Evolutionary conservation across 2,888 invertebrate species (phyloP).

Genomic region (Trachelus troglodyta): DNA sequence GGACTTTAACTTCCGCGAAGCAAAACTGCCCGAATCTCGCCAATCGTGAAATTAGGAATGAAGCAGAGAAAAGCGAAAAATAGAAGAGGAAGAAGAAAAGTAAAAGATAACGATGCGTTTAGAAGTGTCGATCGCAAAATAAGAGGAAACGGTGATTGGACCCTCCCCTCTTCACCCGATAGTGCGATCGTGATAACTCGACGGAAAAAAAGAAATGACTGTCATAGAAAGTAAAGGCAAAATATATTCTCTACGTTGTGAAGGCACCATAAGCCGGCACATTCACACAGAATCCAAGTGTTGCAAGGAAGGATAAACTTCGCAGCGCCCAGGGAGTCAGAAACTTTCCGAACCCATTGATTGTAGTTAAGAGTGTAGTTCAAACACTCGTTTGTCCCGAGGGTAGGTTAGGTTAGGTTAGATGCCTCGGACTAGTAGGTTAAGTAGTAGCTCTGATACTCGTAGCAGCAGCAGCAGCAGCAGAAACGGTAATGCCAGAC

Average conservation of each 20-base stretch:
- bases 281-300: neutral
- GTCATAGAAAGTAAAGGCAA: neutral
- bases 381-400: slow-evolving; percentile 24
- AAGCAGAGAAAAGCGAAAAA: too few species aligned
- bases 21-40: too few species aligned
- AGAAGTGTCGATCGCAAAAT: too few species aligned
- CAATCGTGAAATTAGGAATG: too few species aligned
- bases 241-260: neutral
- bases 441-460: neutral
- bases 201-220: neutral
- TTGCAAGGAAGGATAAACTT: neutral
- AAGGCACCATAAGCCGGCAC: neutral
- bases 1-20: neutral
- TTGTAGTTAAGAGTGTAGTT: slow-evolving; percentile 23
- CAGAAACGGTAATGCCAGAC: neutral
- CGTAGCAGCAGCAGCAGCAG: neutral
- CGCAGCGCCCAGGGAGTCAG: slow-evolving; percentile 7
- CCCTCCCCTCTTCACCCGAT: too few species aligned
- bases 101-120: too few species aligned
- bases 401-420: neutral
- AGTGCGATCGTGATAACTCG: too few species aligned
- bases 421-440: neutral
- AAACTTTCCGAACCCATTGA: slow-evolving; percentile 21
- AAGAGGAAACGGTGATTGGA: too few species aligned
- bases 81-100: too few species aligned